phyloP scores from a whole-genome alignment of 2,888 invertebrate species.

The Latrodectus hesperus region DNA sequence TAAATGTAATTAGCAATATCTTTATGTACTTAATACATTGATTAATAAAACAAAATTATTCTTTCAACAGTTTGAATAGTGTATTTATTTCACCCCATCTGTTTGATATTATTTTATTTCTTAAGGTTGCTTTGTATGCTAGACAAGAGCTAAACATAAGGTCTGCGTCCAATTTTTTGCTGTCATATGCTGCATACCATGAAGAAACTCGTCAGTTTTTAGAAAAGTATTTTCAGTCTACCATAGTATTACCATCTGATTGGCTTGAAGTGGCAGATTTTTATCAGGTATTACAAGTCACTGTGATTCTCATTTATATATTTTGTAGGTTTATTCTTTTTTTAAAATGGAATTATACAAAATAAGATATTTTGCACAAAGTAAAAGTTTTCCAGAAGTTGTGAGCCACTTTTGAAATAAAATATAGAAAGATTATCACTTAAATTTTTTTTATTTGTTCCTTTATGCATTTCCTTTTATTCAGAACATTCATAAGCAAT shows the following conservation, averaged over 20 bases:
- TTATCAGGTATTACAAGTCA: constrained; percentile 73
- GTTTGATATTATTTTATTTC: constrained; percentile 1
- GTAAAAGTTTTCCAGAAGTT: too few relatives aligned
- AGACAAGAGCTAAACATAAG: constrained; percentile 76
- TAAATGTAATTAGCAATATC: neutral
- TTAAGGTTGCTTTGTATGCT: constrained; percentile 76
- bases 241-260: constrained; percentile 76
- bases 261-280: constrained; percentile 77
- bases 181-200: constrained; percentile 75
- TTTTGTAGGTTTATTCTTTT: too few relatives aligned
- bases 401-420: too few relatives aligned
- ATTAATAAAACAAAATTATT: neutral
- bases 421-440: too few relatives aligned
- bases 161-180: constrained; percentile 76
- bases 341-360: too few relatives aligned
- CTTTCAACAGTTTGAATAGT: neutral
- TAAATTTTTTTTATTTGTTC: too few relatives aligned
- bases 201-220: constrained; percentile 74
- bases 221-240: constrained; percentile 75
- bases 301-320: too few relatives aligned
- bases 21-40: neutral
- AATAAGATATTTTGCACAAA: too few relatives aligned
- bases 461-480: too few relatives aligned
- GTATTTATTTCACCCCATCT: neutral
- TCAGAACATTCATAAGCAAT: too few relatives aligned